phyloP scores from a whole-genome alignment of 2,888 invertebrate genomes.

The Steinernema scapterisci region DNA sequence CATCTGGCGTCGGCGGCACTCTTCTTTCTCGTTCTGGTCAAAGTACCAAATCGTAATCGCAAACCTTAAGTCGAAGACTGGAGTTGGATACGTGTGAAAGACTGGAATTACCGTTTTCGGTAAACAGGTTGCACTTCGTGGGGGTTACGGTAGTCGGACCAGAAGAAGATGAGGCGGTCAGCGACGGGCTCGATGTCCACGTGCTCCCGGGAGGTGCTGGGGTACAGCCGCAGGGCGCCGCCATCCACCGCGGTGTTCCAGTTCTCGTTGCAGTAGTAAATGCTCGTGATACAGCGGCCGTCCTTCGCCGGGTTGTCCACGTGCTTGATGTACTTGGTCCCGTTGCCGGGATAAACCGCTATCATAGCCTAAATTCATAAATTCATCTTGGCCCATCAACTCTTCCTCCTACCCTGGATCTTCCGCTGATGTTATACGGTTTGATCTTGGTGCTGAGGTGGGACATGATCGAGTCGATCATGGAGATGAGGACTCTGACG shows the following conservation, averaged over 20 bases:
- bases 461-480: conserved; percentile 63
- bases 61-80: conserved; percentile 42
- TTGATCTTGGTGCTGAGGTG: conserved; percentile 54
- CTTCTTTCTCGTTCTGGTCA: conserved; percentile 43
- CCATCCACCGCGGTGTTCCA: conserved; percentile 76
- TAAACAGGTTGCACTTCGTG: conserved; percentile 94
- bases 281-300: conserved; percentile 93
- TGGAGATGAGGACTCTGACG: conserved; percentile 59
- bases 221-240: conserved; percentile 88
- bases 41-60: conserved; percentile 64
- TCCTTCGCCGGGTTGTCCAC: conserved; percentile 96
- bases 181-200: conserved; percentile 89
- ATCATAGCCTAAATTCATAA: conserved; percentile 84
- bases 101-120: conserved; percentile 74
- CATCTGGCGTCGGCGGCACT: conserved; percentile 23
- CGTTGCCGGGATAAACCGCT: conserved; percentile 93
- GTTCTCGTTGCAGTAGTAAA: conserved; percentile 92
- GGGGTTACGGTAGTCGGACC: conserved; percentile 94
- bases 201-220: conserved; percentile 80
- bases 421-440: conserved; percentile 59
- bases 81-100: neutral
- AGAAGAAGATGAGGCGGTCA: conserved; percentile 92
- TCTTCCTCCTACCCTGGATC: conserved; percentile 48
- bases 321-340: conserved; percentile 92
- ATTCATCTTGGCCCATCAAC: no score